Base-by-base conservation (phyloP, 2,797 vertebrate species). In the Sebastes hopkinsi region DNA sequence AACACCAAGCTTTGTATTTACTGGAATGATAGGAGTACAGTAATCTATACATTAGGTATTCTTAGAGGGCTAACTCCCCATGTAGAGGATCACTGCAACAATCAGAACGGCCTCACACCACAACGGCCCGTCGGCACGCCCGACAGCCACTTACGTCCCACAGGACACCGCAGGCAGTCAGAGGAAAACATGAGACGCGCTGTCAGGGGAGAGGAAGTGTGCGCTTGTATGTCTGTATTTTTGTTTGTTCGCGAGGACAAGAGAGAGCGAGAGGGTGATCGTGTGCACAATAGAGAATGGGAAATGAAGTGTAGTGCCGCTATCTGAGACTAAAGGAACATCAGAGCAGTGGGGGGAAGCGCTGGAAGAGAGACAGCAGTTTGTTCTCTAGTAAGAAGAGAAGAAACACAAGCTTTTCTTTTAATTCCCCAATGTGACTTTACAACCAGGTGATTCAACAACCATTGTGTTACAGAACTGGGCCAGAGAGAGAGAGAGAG, bases 391-490 rank as follows among this genome's bases (percentile, higher is more conserved):
- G 42, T 59, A 56, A 32, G 27, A 76, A 77, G 65, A 72, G 16
- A 32, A 16, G 55, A 84, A 66, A 81, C 54, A 55, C 42, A 25
- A 54, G 80, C 30, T 42, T 50, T 84, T 75, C 42, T 81, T 79
- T 84, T 80, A 83, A 88, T 90, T 86, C 87, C 82, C 88, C 70
- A 36, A 42, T 64, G 85, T 82, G 73, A 87, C 77, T 88, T 88
- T 82, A 83, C 70, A 87, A 81, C 56, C 52, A 74, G 73, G 79
- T 66, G 61, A 74, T 65, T 84, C 61, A 32, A 68, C 79, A 80
- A 75, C 54, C 34, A 23, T 59, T 56, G 67, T 87, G 76, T 87
- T 70, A 60, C 71, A 83, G 79, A 90, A 83, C 56, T 88, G 77
- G 80, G 84, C 66, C 76, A 86, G 22, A 55, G 12, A 1, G 20